These are phyloP conservation scores for Helogale parvula DNA, from an alignment of 2,113 vertebrate species.

Conservation along the genomic window DNA sequence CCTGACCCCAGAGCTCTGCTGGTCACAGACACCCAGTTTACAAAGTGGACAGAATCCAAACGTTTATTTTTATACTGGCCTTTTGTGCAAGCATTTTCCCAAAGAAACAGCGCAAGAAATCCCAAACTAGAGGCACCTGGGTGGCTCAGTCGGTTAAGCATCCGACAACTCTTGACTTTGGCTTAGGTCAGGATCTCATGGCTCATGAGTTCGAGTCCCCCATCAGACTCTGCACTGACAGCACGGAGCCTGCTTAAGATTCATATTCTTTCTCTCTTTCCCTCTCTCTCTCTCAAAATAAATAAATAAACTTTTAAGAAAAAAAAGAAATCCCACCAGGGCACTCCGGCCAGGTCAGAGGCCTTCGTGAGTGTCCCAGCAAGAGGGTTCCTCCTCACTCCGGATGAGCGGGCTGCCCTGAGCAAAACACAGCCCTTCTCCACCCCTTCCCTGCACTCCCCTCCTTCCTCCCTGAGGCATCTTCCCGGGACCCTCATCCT, in stretches of 20 bases:
- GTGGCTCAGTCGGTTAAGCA: too few species aligned
- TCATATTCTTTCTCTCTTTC: too few species aligned
- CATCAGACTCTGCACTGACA: too few species aligned
- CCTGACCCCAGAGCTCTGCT: background rate
- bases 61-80: background rate
- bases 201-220: too few species aligned
- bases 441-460: background rate
- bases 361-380: fast-evolving
- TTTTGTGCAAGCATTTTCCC: background rate
- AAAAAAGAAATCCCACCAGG: background rate
- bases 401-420: background rate
- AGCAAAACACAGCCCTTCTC: fast-evolving
- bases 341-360: too few species aligned
- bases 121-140: background rate
- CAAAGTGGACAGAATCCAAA: background rate
- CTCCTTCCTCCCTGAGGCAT: background rate
- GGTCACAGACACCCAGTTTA: background rate
- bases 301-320: background rate
- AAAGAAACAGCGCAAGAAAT: background rate
- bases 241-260: too few species aligned
- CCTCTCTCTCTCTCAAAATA: too few species aligned
- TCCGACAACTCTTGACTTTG: too few species aligned
- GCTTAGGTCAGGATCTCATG: too few species aligned
- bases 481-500: background rate
- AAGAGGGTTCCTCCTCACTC: background rate